A percentile compares a stretch with the other conserved stretches of the same genome.
These are phyloP conservation scores for Lissocephala sabroskyi DNA, from an alignment of 2,888 invertebrate species.

Conservation along the genomic window DNA sequence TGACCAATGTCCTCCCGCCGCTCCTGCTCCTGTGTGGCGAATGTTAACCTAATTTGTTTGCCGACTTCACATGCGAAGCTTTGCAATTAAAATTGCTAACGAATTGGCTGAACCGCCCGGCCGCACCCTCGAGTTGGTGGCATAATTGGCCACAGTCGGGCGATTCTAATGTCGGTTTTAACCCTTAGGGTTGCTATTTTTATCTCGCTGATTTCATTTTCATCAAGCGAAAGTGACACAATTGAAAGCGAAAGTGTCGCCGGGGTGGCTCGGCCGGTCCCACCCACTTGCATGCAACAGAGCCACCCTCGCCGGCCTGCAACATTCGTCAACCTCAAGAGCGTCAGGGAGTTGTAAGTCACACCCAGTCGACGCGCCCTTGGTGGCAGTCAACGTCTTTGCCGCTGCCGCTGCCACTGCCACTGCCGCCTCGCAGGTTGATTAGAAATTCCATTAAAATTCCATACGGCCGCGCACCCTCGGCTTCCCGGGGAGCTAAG, in stretches of 20 bases:
- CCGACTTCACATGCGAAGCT: slow-evolving; percentile 9
- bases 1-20: slow-evolving; percentile 21
- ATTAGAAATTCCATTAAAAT: slow-evolving; percentile 64
- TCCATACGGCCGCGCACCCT: no score
- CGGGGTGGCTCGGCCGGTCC: no score
- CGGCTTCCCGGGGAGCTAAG: no score
- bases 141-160: slow-evolving; percentile 27
- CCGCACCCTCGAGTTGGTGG: slow-evolving; percentile 32
- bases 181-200: slow-evolving; percentile 36
- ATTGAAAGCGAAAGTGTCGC: slow-evolving; percentile 55
- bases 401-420: neutral
- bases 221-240: slow-evolving; percentile 33
- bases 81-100: slow-evolving; percentile 48
- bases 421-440: slow-evolving; percentile 41
- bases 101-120: slow-evolving; percentile 20
- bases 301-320: slow-evolving; percentile 26
- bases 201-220: slow-evolving; percentile 35
- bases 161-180: slow-evolving; percentile 36
- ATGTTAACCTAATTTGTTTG: slow-evolving; percentile 49
- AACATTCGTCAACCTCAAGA: slow-evolving; percentile 50
- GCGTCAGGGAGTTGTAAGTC: slow-evolving; percentile 38
- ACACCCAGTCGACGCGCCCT: slow-evolving; percentile 34
- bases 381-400: slow-evolving; percentile 20
- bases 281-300: slow-evolving; percentile 12
- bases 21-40: neutral